Base-by-base conservation (phyloP, 2,797 vertebrate genomes). In the Sylvilagus floridanus region DNA sequence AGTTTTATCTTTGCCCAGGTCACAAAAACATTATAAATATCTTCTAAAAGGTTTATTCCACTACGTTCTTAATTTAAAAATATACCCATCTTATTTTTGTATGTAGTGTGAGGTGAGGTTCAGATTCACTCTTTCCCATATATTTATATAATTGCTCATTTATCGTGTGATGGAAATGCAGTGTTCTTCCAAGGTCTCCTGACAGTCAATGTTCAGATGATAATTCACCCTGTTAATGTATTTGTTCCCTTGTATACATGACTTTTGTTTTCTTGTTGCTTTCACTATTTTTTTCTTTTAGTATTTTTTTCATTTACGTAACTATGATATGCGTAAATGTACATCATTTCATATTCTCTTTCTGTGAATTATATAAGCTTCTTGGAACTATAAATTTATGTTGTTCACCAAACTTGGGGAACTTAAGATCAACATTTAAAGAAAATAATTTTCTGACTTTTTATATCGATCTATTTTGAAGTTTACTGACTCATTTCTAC, bases 401-500 rank as follows among this genome's bases (percentile, higher is more conserved):
- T 30, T 47, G 2, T 84, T 54, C 14, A 90, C 16, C 6, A 47
- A 42, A 84, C 57, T 47, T 78, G 28, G 52, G 28, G 14, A 54
- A 35, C 78, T 50, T 42, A 50, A 2, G n/a, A 5, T 11, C 28
- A 66, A 62, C 42, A 47, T 30, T 88, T 87, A 37, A 66, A 2
- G 13, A 32, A 76, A 77, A 52, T 71, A 71, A 71, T 32, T 83
- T 77, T 77, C 4, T 83, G 0, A 28, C 7, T 81, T 42, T 90
- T 84, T 83, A 71, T 77, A 79, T 75, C 54, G 57, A 42, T 66
- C 17, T 63, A 81, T 35, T 78, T 90, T 90, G n/a, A 96, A 84
- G 32, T 52, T 82, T 57, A 76, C 60, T 54, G 65, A 42, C n/a
- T 3, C 11, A 77, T 86, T 77, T 66, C 2, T 30, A 30, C 60